phyloP scores from a whole-genome alignment of 2,797 vertebrate species.

The Coreius guichenoti region DNA sequence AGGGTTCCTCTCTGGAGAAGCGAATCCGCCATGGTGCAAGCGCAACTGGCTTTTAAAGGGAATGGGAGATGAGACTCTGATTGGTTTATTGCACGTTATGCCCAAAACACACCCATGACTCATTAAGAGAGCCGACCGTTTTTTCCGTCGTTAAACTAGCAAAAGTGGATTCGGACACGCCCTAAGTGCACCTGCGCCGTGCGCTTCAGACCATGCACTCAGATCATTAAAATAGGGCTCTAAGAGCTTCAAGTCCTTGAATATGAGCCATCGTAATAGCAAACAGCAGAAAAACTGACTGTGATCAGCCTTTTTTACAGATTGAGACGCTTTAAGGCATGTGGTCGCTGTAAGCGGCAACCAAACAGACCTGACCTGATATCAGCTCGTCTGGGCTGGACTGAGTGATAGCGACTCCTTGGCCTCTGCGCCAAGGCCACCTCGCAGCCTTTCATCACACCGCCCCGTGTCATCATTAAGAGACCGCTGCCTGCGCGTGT shows the following conservation, averaged over 20 bases:
- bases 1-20: too few species aligned
- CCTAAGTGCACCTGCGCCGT: too few species aligned
- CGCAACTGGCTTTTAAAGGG: too few species aligned
- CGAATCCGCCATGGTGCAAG: too few species aligned
- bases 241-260: neutral
- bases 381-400: conserved; percentile 75
- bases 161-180: too few species aligned
- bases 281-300: neutral
- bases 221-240: too few species aligned
- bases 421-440: conserved; percentile 77
- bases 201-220: too few species aligned
- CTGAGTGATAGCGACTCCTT: conserved; percentile 80
- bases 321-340: conserved; percentile 7
- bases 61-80: too few species aligned
- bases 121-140: too few species aligned
- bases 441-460: conserved; percentile 79
- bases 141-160: too few species aligned
- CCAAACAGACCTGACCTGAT: conserved; percentile 57
- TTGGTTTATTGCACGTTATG: too few species aligned
- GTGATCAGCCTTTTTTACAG: neutral
- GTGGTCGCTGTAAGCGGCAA: neutral
- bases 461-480: conserved; percentile 63
- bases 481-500: conserved; percentile 78
- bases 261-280: neutral
- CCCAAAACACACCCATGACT: too few species aligned